Evolutionary conservation across 1,140 invertebrate genomes (phyloP), one percentile per base, ranked within the genome.

Genomic region (Asobara japonica): DNA sequence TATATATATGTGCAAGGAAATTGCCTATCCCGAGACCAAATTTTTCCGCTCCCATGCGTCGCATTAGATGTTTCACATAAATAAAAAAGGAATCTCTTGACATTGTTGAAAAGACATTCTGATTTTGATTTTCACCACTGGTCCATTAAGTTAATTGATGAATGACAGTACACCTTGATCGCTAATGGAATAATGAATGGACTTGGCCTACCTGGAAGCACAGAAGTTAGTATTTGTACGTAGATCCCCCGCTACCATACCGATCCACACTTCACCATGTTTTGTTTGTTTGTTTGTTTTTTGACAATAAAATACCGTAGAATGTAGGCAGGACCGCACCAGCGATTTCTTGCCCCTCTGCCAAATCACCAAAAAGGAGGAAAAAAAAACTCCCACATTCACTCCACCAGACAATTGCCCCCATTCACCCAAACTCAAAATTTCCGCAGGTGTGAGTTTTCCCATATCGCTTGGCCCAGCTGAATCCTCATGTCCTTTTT

Each of bases 191-290:
- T 86, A 86, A 88, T 87, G 85, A 87, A 80, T 87, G 79, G 85
- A 87, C 82, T 88, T 88, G 86, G 85, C 86, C 86, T 88, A 87
- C 86, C 86, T 88, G 84, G 79, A 88, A 88, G 86, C 86, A 87
- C 86, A 87, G 86, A 87, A 88, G 86, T 88, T 88, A 88, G 86
- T 88, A 88, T 87, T 45, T 87, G 79, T 82, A 83, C 84, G 85
- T 86, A 86, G 85, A 79, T 83, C 81, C 86, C 41, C 86, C 86
- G 85, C 85, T 87, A 87, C 85, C 86, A 87, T 81, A 84, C 81
- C 79, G 82, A 87, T 87, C 78, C 83, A 87, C 84, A 86, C 86
- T 88, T 86, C 84, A 87, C 85, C 85, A 86, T 86, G 82, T 82
- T 62, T 61, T 69, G n/a, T 76, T 51, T 66, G 20, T 11, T 60